These are phyloP conservation scores for Chamaea fasciata DNA, from an alignment of 2,113 vertebrate species.

Conservation along the genomic window DNA sequence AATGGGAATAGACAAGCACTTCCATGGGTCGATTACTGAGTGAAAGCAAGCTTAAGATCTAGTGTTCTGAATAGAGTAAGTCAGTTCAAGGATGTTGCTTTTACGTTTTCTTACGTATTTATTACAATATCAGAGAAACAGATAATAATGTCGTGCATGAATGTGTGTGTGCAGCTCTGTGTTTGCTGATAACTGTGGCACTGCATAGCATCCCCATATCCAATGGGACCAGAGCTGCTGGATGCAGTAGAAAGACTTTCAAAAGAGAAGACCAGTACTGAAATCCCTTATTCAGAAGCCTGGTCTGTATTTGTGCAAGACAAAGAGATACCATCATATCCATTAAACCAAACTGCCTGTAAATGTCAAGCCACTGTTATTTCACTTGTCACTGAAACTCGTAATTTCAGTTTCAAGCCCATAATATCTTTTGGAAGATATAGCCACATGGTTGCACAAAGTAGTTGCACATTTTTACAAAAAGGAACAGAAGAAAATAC, in stretches of 20 bases:
- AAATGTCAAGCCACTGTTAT: background rate
- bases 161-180: background rate
- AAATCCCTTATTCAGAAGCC: background rate
- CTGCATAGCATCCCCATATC: background rate
- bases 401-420: background rate
- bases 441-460: background rate
- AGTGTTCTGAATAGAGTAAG: background rate
- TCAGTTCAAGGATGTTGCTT: background rate
- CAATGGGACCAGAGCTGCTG: background rate
- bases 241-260: background rate
- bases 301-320: background rate
- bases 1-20: background rate
- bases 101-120: background rate
- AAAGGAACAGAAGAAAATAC: conserved; percentile 9
- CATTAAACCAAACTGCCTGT: background rate
- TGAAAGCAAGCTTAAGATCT: background rate
- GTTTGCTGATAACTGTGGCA: background rate
- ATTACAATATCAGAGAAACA: background rate
- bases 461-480: background rate
- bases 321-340: background rate
- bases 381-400: background rate
- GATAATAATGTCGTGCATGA: background rate
- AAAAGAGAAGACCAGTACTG: background rate
- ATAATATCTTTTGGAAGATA: background rate
- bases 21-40: background rate